These are phyloP conservation scores for Chinchilla lanigera DNA, from an alignment of 2,113 vertebrate species.

Conservation along the genomic window DNA sequence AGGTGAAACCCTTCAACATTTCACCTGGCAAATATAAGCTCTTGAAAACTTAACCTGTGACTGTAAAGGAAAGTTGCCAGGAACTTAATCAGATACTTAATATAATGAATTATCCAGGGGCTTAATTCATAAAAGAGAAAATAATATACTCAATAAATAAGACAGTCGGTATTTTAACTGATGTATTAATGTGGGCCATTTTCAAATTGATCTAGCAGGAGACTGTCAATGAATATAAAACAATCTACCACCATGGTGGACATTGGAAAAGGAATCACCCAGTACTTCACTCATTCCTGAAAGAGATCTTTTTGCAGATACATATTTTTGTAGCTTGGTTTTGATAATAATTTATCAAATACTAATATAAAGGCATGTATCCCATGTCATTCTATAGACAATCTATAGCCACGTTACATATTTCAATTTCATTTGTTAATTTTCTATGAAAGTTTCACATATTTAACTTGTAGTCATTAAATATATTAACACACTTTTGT, in stretches of 20 bases:
- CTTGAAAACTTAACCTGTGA: not conserved
- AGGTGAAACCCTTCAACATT: constrained; percentile 16
- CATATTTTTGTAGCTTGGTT: not conserved
- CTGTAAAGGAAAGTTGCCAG: not conserved
- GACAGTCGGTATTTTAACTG: not conserved
- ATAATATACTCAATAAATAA: not conserved
- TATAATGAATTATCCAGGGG: not conserved
- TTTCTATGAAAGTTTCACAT: not conserved
- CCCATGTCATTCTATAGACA: not conserved
- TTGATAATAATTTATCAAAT: not conserved
- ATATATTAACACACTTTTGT: not conserved
- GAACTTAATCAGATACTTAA: not conserved
- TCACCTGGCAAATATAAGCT: not conserved
- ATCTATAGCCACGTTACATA: not conserved
- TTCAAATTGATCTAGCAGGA: not conserved
- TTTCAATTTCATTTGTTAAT: constrained; percentile 6
- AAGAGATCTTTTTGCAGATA: not conserved
- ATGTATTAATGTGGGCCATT: not conserved
- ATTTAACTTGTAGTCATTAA: not conserved
- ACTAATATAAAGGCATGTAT: not conserved
- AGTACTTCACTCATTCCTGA: not conserved
- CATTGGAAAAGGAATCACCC: not conserved
- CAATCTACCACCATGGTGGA: not conserved
- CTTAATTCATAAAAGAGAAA: not conserved
- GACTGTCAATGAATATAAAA: not conserved